Evolutionary conservation across 2,797 vertebrate genomes (phyloP).

Genomic region (Pyrocephalus nanus): DNA sequence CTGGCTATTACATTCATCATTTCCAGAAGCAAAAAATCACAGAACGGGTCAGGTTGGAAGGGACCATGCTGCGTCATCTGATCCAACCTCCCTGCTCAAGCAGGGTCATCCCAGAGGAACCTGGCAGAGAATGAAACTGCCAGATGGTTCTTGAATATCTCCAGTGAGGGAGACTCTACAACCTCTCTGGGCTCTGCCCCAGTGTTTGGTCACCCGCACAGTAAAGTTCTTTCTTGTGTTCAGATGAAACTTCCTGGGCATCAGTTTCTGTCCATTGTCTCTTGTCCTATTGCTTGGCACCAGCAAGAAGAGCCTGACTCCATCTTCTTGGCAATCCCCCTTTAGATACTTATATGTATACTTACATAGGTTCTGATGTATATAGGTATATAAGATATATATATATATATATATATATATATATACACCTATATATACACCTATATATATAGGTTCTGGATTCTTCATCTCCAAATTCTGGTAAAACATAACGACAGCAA

Average conservation of each 20-base stretch:
- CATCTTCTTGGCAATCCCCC: background rate
- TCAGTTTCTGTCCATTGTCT: background rate
- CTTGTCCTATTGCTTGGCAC: background rate
- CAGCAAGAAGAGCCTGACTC: background rate
- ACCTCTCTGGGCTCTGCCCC: background rate
- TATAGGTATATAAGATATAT: no score
- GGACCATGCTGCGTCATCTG: background rate
- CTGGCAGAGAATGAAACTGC: background rate
- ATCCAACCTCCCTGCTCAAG: background rate
- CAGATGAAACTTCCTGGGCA: background rate
- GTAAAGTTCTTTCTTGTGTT: fast-evolving
- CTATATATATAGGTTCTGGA: background rate
- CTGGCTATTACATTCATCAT: background rate
- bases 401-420: no score
- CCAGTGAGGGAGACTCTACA: background rate
- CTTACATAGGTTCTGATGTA: background rate
- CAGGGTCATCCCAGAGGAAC: background rate
- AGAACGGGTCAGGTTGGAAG: background rate
- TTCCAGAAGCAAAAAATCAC: background rate
- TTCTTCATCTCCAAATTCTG: background rate
- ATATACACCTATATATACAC: no score
- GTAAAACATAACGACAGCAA: background rate
- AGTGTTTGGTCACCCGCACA: background rate
- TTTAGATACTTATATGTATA: background rate
- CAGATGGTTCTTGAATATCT: background rate